Base-by-base conservation (phyloP, 2,888 invertebrate genomes). In the Dicranocentrus wangi region DNA sequence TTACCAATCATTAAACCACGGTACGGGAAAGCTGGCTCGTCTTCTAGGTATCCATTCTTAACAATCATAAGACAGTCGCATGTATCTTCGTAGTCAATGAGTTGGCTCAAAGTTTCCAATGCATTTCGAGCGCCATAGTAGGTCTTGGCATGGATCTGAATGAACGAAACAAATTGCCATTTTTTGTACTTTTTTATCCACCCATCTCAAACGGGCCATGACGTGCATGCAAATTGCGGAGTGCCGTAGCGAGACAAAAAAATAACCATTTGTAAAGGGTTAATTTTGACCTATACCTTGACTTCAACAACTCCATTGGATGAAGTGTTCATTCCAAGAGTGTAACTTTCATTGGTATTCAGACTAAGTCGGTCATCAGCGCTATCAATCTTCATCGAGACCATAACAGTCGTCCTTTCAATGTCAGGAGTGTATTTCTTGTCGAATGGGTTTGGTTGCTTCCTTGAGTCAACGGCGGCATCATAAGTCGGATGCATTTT, bases 11-110 rank as follows among this genome's bases (percentile, higher is more conserved):
- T 90, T 2, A 98, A 88, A 0, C 98, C 98, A 84, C 99, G 92
- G 88, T 97, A 94, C 0, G 91, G 90, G 89, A 93, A 98, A 0
- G 92, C 90, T 0, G 98, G 98, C 77, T 91, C 91, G 88, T 98
- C 98, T 1, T 90, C 89, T 78, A 97, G 92, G 77, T 90, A 90
- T 0, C 92, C 93, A 0, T 90, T 90, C 2, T 91, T 89, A 0
- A 93, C 90, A 58, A 94, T 90, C 0, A 92, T 91, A 7, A 94
- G 90, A 28, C 92, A 85, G 61, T 87, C 86, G 65, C 84, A 84
- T 8, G 82, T 85, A 68, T 85, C 84, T 66, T 76, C 89, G 85
- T 89, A 88, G 1, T 90, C 90, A 1, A 93, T 91, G 77, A 95
- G 88, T 87, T 95, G 95, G 0, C 92, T 91, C 68, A 95, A 89